Evolutionary conservation across 2,113 vertebrate genomes (phyloP).

Genomic region (Pseudopipra pipra): DNA sequence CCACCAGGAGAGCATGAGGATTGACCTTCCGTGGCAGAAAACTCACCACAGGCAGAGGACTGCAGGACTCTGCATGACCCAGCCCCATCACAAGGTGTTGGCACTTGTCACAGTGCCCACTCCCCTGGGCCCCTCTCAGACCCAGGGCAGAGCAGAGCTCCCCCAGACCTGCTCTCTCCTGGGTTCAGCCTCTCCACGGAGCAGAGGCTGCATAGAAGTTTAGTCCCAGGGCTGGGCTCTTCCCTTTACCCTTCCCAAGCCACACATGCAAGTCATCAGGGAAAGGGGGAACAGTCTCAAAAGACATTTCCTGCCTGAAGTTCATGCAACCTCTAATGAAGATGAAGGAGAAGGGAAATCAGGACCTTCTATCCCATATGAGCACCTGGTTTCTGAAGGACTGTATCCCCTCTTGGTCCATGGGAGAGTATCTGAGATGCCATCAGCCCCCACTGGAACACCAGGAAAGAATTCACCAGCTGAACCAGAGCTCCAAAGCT

Average conservation of each 20-base stretch:
- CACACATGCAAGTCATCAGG: background rate
- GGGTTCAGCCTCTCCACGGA: background rate
- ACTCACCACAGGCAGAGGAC: background rate
- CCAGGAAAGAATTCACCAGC: background rate
- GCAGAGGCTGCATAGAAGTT: background rate
- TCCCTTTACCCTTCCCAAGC: background rate
- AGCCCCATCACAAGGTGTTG: background rate
- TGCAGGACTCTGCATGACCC: background rate
- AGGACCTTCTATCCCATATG: background rate
- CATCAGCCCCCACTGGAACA: no score
- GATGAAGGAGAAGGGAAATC: background rate
- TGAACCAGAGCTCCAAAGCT: background rate
- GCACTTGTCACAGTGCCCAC: rapidly evolving
- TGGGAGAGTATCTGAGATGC: background rate
- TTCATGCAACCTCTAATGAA: background rate
- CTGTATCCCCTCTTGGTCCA: background rate
- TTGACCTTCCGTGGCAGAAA: background rate
- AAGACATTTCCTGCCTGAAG: background rate
- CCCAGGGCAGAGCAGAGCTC: background rate
- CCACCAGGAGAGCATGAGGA: background rate
- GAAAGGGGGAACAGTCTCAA: background rate
- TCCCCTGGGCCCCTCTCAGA: background rate
- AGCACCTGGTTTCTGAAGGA: background rate
- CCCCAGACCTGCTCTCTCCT: background rate
- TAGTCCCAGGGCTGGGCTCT: background rate